Evolutionary conservation across 2,797 vertebrate species (phyloP), one percentile per base, ranked within the genome.

Genomic region (Melanotaenia pygmaea): DNA sequence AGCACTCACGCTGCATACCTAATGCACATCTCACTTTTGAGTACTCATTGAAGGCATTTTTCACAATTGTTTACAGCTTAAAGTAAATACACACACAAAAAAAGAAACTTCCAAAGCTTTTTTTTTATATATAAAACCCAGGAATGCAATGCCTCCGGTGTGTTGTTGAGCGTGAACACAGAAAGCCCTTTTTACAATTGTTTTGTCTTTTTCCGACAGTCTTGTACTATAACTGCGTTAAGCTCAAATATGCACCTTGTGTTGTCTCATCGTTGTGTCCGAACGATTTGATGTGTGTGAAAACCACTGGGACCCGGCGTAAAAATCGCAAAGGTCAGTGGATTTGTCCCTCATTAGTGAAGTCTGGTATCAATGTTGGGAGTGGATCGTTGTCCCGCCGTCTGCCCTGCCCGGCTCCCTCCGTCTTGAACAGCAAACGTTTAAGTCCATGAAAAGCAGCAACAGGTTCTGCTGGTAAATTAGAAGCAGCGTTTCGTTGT

Each of bases 141-240:
- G 93, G 92, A 94, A 94, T 91, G 91, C 90, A 90, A 89, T 90
- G 93, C 89, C 90, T 93, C 91, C 79, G 89, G 88, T 89, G 91
- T 89, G 88, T 89, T 84, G 84, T 89, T 89, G 88, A 94, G 93
- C 93, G 64, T 85, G 88, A 94, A 94, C 91, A 92, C 89, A 92
- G 90, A 95, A 95, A 94, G 93, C 93, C 94, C 94, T 94, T 94
- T 94, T 93, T 92, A 94, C 90, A 93, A 57, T 77, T 72, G 70
- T 75, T 74, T 62, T 75, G 24, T 60, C 20, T 62, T 74, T 81
- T 74, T 79, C 58, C 8, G 80, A 87, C 87, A 92, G 90, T 94
- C 89, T 92, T 85, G 86, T 88, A 91, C 90, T 92, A 88, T 82
- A 75, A 85, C 87, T 91, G 87, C 79, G 69, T 91, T 86, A 86